Percentiles rank a stretch among this genome's conserved stretches.
Conservation (phyloP, 2,797 vertebrate species). For the Vultur gryphus region DNA sequence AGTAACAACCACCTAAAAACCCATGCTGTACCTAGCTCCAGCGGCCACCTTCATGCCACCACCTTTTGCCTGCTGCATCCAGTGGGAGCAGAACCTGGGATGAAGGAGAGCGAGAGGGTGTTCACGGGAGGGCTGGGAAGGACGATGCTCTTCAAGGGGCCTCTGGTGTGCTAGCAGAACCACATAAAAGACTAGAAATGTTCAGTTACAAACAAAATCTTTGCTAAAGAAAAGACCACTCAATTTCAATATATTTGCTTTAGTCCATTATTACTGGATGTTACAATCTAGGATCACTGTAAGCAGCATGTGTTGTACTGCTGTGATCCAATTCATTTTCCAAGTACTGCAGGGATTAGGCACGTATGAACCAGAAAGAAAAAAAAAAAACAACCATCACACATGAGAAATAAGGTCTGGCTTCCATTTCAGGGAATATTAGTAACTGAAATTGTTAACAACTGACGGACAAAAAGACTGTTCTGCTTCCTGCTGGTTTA, state of each 20-base stretch:
- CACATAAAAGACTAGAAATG: neutral
- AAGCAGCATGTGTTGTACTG: neutral
- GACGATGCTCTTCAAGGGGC: neutral
- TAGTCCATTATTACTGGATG: neutral
- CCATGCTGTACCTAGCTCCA: neutral
- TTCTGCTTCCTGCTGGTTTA: neutral
- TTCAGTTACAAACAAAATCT: neutral
- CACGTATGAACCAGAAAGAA: neutral
- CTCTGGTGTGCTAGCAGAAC: neutral
- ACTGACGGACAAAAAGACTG: neutral
- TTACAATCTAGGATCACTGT: neutral
- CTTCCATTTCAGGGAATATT: conserved; percentile 5
- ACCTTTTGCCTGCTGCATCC: neutral
- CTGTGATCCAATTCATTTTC: neutral
- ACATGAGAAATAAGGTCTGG: neutral
- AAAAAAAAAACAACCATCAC: neutral
- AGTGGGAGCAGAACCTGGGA: neutral
- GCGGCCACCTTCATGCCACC: neutral
- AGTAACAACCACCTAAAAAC: neutral
- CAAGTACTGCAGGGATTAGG: neutral
- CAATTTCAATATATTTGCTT: neutral
- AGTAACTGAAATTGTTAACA: conserved; percentile 1
- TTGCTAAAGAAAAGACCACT: neutral
- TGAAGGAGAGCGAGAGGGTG: neutral
- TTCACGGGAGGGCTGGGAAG: neutral